These are phyloP conservation scores for Epinotia bilunana DNA, from an alignment of 2,888 invertebrate genomes.

Conservation along the genomic window DNA sequence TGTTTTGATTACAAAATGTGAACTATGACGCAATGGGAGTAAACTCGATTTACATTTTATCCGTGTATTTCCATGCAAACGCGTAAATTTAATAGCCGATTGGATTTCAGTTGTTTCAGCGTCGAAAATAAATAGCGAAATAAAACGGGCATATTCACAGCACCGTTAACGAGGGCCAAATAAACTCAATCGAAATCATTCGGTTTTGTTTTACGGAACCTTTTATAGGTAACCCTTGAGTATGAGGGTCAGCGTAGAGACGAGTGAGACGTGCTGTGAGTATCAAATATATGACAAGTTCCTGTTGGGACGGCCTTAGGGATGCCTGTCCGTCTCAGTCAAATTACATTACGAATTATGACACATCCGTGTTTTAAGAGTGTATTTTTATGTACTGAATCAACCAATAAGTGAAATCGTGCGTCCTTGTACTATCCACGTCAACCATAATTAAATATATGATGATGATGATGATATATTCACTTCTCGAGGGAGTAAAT, in stretches of 20 bases:
- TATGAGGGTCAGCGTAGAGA: constrained; percentile 22
- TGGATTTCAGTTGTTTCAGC: constrained; percentile 32
- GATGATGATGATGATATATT: too few species aligned
- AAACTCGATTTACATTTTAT: constrained; percentile 25
- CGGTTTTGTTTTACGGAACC: constrained; percentile 11
- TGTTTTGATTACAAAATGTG: neutral
- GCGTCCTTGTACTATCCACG: neutral
- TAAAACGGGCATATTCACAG: constrained; percentile 32
- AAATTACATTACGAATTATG: constrained; percentile 55
- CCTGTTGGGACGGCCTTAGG: constrained; percentile 46
- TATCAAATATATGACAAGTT: constrained; percentile 52
- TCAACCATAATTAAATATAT: constrained; percentile 26
- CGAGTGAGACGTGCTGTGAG: constrained; percentile 45
- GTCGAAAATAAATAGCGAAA: constrained; percentile 32
- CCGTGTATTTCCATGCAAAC: constrained; percentile 13
- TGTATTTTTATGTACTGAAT: neutral
- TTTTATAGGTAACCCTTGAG: constrained; percentile 28
- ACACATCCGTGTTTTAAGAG: neutral
- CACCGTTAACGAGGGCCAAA: constrained; percentile 33
- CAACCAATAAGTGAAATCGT: neutral
- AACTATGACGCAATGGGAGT: neutral
- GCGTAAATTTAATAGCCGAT: constrained; percentile 31
- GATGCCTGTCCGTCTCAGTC: constrained; percentile 52
- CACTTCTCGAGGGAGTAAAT: constrained; percentile 1
- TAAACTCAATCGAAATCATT: constrained; percentile 34